Percentiles rank a stretch among this genome's conserved stretches.
phyloP scores from a whole-genome alignment of 2,113 vertebrate genomes.

The Cynopterus brachyotis region DNA sequence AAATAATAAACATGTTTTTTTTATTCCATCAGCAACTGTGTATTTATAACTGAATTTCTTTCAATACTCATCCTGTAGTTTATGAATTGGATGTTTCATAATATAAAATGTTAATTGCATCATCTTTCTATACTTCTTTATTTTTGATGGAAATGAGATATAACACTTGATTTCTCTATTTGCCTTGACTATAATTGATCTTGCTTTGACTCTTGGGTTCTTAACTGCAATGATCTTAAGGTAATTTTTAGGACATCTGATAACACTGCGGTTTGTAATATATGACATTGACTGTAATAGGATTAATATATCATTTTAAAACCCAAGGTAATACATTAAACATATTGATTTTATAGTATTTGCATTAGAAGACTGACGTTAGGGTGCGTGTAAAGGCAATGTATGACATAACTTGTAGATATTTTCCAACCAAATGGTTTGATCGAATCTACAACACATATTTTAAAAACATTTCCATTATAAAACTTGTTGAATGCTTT shows the following conservation, averaged over 20 bases:
- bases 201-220: background rate
- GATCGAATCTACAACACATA: background rate
- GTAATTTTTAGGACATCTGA: background rate
- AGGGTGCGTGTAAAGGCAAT: background rate
- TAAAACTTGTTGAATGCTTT: background rate
- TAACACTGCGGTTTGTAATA: background rate
- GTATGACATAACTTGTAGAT: background rate
- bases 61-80: background rate
- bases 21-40: background rate
- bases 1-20: background rate
- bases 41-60: background rate
- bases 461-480: background rate
- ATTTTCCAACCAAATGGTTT: background rate
- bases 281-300: background rate
- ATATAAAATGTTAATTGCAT: background rate
- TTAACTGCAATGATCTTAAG: background rate
- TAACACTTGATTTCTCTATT: background rate
- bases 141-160: background rate
- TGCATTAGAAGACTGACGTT: background rate
- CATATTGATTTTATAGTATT: background rate
- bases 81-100: background rate
- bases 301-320: background rate
- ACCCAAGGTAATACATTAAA: background rate
- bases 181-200: background rate
- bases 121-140: background rate